Percentiles rank a stretch among this genome's conserved stretches.
Conservation (phyloP, 2,888 invertebrate genomes). For the Stenichneumon culpator region DNA sequence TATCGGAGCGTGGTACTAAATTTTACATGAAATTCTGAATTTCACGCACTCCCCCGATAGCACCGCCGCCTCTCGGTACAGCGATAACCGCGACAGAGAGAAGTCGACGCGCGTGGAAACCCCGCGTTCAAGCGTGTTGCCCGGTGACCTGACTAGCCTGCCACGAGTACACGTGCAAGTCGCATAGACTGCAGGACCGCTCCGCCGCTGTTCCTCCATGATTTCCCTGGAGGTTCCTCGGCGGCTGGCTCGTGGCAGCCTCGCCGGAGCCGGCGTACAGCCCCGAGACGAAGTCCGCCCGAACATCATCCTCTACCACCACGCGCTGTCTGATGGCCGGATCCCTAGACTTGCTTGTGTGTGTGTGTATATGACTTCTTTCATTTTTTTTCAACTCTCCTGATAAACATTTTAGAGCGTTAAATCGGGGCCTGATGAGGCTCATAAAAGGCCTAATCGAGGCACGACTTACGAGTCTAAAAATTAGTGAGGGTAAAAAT, state of each 20-base stretch:
- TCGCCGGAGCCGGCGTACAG: constrained; percentile 60
- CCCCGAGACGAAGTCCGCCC: constrained; percentile 67
- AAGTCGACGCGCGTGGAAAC: constrained; percentile 10
- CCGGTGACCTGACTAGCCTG: constrained; percentile 47
- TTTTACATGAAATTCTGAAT: not conserved
- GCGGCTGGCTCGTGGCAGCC: constrained; percentile 69
- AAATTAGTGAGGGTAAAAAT: not conserved
- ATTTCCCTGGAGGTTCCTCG: constrained; percentile 81
- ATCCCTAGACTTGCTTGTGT: not conserved
- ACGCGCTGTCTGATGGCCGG: constrained; percentile 19
- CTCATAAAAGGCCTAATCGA: too few relatives aligned
- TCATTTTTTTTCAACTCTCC: not conserved
- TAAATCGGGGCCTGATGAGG: not conserved
- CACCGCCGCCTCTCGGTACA: not conserved
- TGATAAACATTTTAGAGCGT: not conserved
- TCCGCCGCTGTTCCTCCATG: constrained; percentile 79
- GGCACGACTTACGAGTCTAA: not conserved
- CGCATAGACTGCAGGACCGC: constrained; percentile 71
- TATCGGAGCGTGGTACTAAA: not conserved
- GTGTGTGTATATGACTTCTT: not conserved
- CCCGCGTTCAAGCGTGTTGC: constrained; percentile 58
- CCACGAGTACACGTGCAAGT: constrained; percentile 69
- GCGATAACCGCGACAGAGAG: constrained; percentile 40
- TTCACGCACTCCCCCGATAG: not conserved
- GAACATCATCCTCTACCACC: constrained; percentile 57